Evolutionary conservation across 2,797 vertebrate species (phyloP), one percentile per base, ranked within the genome.

Genomic region (Masticophis lateralis): DNA sequence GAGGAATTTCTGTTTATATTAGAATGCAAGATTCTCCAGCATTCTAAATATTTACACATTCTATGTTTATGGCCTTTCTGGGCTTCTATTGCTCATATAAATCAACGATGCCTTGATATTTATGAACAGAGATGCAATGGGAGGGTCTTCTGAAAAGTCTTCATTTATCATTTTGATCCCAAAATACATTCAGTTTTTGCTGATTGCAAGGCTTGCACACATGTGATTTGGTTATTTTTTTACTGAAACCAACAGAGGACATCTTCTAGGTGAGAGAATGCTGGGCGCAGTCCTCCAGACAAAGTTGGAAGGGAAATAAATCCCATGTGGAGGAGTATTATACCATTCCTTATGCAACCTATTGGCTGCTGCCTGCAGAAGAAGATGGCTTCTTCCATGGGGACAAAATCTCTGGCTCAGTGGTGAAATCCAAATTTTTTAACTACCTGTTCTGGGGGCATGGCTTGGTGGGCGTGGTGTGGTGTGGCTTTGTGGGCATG

Each of bases 11-110:
- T 96, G 96, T 96, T 97, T 96, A 93, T 83, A 11, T 92, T 86
- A 91, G 89, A 86, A 94, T 91, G 89, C 13, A 94, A 94, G 86
- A 61, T 94, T 94, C 89, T 7, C 86, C 92, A 32, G 66, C 91
- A 95, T 90, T 90, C 88, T 96, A 97, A 97, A 96, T 96, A 97
- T 97, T 97, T 97, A 97, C 86, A 61, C 8, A 86, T 86, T 87
- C 66, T 28, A 13, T 89, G 94, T 95, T 96, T 93, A 93, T 86
- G 63, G 63, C 69, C 96, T 96, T 91, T 96, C 94, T 97, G 96
- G 95, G 96, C 96, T 95, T 97, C 92, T 90, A 61, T 56, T 18
- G 43, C 56, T 91, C 87, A 89, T 90, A 89, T 93, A 91, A 89
- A 86, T 83, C 60, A 83, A 86, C 8, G 5, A 74, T 60, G 56